These are phyloP conservation scores for Thelaira solivaga DNA, from an alignment of 2,888 invertebrate species.

Conservation along the genomic window DNA sequence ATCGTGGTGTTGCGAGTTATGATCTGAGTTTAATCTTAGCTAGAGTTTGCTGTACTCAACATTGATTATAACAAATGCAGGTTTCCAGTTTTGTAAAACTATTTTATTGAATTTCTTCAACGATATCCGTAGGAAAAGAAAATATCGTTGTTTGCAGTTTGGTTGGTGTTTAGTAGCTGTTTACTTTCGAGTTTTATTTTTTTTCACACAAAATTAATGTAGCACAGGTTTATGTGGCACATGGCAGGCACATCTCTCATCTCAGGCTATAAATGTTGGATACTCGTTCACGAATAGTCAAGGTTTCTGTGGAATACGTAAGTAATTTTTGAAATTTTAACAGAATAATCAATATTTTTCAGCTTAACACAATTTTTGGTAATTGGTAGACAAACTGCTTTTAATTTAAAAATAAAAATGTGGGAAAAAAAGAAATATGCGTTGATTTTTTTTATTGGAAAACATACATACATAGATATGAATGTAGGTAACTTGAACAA, in stretches of 20 bases:
- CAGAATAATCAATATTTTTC: conserved; percentile 14
- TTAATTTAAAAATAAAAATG: conserved; percentile 1
- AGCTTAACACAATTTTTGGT: neutral
- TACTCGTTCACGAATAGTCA: neutral
- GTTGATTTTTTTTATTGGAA: neutral
- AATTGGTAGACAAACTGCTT: neutral
- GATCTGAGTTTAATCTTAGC: conserved; percentile 45
- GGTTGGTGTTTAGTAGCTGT: conserved; percentile 46
- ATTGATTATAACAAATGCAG: conserved; percentile 46
- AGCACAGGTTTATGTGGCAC: conserved; percentile 47
- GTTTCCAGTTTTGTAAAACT: conserved; percentile 51
- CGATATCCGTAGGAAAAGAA: conserved; percentile 33
- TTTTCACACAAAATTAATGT: conserved; percentile 48
- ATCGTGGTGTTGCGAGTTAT: conserved; percentile 39
- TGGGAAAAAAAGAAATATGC: neutral
- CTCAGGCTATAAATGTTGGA: neutral
- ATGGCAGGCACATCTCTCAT: neutral
- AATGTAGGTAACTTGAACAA: too few relatives aligned
- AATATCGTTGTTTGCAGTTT: conserved; percentile 38
- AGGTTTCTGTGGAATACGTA: neutral
- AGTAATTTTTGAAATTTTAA: conserved; percentile 29
- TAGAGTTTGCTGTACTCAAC: conserved; percentile 50
- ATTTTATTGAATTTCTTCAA: conserved; percentile 31
- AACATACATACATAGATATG: too few relatives aligned
- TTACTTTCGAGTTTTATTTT: conserved; percentile 46